Evolutionary conservation across 2,888 invertebrate species (phyloP).

Genomic region (Tuta absoluta): DNA sequence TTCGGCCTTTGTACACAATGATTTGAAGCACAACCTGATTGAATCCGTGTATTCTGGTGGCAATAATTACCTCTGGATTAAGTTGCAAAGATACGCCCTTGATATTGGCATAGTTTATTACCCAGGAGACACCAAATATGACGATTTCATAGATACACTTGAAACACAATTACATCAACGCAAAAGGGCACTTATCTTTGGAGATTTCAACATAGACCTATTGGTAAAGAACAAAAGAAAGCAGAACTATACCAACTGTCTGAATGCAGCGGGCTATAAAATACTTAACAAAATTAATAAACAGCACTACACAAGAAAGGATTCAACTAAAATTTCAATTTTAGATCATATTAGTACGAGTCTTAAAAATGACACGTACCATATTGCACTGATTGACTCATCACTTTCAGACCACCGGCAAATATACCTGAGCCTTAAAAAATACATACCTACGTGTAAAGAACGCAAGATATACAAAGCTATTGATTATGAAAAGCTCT

Average conservation of each 20-base stretch:
- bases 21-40: conserved; percentile 33
- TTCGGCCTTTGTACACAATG: too few species aligned
- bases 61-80: conserved; percentile 39
- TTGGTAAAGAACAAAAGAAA: conserved; percentile 26
- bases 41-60: conserved; percentile 33
- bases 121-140: conserved; percentile 33
- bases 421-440: too few species aligned
- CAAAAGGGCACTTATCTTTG: conserved; percentile 35
- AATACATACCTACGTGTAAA: too few species aligned
- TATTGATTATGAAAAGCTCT: too few species aligned
- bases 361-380: too few species aligned
- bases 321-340: conserved; percentile 31
- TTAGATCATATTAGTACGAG: conserved; percentile 31
- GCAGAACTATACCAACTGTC: conserved; percentile 19
- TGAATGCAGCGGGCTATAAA: conserved; percentile 31
- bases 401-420: too few species aligned
- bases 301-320: conserved; percentile 31
- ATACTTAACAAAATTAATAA: conserved; percentile 32
- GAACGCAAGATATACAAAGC: too few species aligned
- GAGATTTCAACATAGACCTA: too few species aligned
- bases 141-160: conserved; percentile 30
- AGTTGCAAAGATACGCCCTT: conserved; percentile 31
- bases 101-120: conserved; percentile 37
- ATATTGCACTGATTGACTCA: too few species aligned
- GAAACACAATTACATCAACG: conserved; percentile 32